Evolutionary conservation across 37 sponge, comb jelly and placozoan genomes (phyloP), one percentile per base, ranked within the genome.

Genomic region (Chondrilla cf. caribensis): DNA sequence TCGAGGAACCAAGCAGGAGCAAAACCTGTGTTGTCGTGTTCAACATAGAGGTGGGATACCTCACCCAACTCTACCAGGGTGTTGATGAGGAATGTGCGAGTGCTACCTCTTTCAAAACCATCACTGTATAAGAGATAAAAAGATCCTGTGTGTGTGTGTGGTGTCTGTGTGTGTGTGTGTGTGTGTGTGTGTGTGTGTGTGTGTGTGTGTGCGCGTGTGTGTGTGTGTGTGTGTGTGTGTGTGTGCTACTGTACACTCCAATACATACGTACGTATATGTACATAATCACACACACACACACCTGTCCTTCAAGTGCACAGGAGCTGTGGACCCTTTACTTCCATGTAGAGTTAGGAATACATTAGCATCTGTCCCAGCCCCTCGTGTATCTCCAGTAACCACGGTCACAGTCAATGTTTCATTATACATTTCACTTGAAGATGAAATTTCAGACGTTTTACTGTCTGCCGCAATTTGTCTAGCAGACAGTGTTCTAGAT

Each of bases 351-450:
- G 94, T 85, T 29, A 94, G 54, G 79, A 86, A 94, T 62, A 94
- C 89, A 71, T 90, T 94, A 29, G 94, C 91, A 54, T 90, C 88
- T 0, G 94, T 94, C 25, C 94, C 91, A 2, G 89, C 94, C 58
- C 94, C 94, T 60, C 91, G 70, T 65, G 78, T 84, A 51, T 88
- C 81, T 11, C 91, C 91, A 18, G 94, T 94, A 28, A 72, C 18
- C 0, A 86, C 87, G 0, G 67, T 70, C 24, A 94, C 57, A 3
- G 84, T 35, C 67, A 87, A 88, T 5, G 40, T 33, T 65, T 75
- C 51, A 2, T 38, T 47, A 17, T 26, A n/a, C 2, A 77, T 32
- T 19, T 47, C 51, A 47, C 9, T 47, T 6, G 51, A 6, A 47
- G 77, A 42, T 33, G 28, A 6, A 60, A 24, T 17, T 25, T 26